phyloP scores from a whole-genome alignment of 2,113 vertebrate genomes.

The Bos indicus region DNA sequence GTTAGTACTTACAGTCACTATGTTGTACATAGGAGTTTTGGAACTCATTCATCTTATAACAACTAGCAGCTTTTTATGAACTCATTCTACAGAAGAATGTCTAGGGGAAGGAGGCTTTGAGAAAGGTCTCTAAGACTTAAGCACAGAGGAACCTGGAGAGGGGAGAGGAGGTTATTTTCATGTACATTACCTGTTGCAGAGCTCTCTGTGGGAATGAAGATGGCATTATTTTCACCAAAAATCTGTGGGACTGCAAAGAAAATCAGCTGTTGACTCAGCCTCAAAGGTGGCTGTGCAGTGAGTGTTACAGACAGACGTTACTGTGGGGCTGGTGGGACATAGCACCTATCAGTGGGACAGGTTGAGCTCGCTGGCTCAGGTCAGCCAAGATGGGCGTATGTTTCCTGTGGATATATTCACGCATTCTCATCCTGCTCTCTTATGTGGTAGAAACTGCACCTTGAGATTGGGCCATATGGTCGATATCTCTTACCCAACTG shows the following conservation, averaged over 20 bases:
- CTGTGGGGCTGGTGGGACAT: not conserved
- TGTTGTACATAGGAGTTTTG: not conserved
- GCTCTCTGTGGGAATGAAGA: not conserved
- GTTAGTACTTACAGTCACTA: not conserved
- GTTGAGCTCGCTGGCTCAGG: not conserved
- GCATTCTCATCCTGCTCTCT: not conserved
- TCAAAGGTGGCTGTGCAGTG: not conserved
- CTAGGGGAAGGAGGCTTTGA: not conserved
- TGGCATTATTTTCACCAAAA: not conserved
- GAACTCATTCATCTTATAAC: not conserved
- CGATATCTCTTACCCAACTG: not conserved
- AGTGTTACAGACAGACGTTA: not conserved
- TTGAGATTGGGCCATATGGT: not conserved
- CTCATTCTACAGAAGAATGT: not conserved
- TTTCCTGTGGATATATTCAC: not conserved
- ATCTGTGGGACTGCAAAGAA: constrained; percentile 53
- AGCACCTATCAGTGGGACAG: not conserved
- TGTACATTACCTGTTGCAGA: not conserved
- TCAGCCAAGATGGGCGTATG: not conserved
- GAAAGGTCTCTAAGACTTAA: not conserved
- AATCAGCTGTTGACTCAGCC: not conserved
- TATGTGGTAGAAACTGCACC: not conserved
- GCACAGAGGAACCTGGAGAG: not conserved
- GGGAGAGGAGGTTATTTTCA: not conserved
- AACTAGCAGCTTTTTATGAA: not conserved